Percentiles rank a stretch among this genome's conserved stretches.
Evolutionary conservation across 1,140 invertebrate species (phyloP).

Genomic region (Branchinecta lindahli): DNA sequence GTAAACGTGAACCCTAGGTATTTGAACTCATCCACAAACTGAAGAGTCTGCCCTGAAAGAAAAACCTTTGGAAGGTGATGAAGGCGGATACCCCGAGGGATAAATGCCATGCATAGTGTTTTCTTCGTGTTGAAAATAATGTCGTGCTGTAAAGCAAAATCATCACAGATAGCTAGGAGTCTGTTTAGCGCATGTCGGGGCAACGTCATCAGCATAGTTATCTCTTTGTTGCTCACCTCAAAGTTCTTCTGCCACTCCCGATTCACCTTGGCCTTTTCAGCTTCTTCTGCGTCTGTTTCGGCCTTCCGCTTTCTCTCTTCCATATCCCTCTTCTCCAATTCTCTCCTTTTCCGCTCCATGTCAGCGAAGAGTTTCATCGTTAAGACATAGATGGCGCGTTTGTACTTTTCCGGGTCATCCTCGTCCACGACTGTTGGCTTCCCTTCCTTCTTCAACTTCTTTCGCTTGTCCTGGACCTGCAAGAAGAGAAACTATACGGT

Average conservation of each 20-base stretch:
- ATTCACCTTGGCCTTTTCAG: slow-evolving; percentile 70
- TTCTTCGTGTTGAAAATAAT: no score
- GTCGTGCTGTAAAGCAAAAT: no score
- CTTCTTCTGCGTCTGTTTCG: slow-evolving; percentile 80
- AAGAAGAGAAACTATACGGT: slow-evolving; percentile 23
- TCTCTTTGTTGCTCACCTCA: slow-evolving; percentile 46
- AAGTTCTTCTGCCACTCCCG: slow-evolving; percentile 97
- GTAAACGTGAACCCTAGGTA: no score
- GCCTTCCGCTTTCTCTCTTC: slow-evolving; percentile 89
- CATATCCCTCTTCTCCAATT: slow-evolving; percentile 69
- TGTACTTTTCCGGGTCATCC: slow-evolving; percentile 76
- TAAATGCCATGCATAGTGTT: no score
- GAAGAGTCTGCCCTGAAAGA: no score
- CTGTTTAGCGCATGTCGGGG: no score
- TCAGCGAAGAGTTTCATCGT: slow-evolving; percentile 98
- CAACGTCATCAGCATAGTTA: no score
- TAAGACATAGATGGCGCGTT: slow-evolving; percentile 88
- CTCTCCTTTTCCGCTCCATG: slow-evolving; percentile 69
- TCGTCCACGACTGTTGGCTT: slow-evolving; percentile 67
- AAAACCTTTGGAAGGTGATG: no score
- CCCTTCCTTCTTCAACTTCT: slow-evolving; percentile 86
- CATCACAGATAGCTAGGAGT: no score
- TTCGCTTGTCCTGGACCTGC: slow-evolving; percentile 82
- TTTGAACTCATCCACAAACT: no score
- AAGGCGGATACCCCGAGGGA: no score